Conservation (phyloP, 2,888 invertebrate species). For the Drosophila formosana region DNA sequence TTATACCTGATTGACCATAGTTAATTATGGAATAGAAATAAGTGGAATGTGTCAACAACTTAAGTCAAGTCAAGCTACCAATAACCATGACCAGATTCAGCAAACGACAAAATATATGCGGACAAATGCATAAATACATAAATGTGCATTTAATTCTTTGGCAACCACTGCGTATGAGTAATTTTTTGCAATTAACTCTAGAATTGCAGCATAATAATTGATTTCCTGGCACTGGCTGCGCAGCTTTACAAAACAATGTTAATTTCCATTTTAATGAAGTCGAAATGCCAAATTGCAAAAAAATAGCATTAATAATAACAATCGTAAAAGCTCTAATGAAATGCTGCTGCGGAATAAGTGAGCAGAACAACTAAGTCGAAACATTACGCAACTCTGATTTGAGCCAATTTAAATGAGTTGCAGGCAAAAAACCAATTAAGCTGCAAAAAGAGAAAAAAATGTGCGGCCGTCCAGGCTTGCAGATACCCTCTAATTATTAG, state of each 20-base stretch:
- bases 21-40: background rate
- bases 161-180: conserved; percentile 62
- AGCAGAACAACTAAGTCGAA: conserved; percentile 17
- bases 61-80: background rate
- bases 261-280: conserved; percentile 57
- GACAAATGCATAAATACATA: conserved; percentile 41
- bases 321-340: conserved; percentile 8
- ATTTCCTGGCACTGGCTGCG: conserved; percentile 49
- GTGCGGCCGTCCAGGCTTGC: background rate
- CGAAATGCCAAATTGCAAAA: conserved; percentile 39
- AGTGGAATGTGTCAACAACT: conserved; percentile 1
- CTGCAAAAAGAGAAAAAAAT: background rate
- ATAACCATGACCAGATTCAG: conserved; percentile 17
- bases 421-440: conserved; percentile 14
- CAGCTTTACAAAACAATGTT: conserved; percentile 15
- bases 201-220: conserved; percentile 46
- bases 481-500: conserved; percentile 10
- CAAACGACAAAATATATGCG: conserved; percentile 7
- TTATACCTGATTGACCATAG: background rate
- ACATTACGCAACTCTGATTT: conserved; percentile 35
- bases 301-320: conserved; percentile 22
- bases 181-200: conserved; percentile 56
- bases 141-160: conserved; percentile 32
- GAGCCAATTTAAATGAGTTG: conserved; percentile 50
- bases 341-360: conserved; percentile 18